phyloP scores from a whole-genome alignment of 2,113 vertebrate genomes.

The Aix galericulata region DNA sequence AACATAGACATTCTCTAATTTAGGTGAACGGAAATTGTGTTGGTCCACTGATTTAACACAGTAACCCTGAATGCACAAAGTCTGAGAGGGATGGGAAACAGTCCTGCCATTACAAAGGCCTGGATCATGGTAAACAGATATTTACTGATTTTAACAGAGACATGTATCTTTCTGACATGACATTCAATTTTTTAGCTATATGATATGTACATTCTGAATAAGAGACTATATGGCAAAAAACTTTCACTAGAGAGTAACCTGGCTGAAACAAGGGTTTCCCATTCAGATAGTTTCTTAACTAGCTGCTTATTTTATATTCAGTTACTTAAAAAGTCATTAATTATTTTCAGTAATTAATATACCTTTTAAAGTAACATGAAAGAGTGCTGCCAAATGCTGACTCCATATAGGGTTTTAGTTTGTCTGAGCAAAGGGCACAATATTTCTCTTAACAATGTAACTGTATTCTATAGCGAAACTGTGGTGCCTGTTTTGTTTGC shows the following conservation, averaged over 20 bases:
- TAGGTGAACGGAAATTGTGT: not conserved
- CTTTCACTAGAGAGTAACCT: not conserved
- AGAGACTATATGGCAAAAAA: accelerated
- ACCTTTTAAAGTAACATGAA: not conserved
- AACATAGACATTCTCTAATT: accelerated
- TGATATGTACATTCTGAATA: not conserved
- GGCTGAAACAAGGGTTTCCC: not conserved
- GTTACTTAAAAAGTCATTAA: not conserved
- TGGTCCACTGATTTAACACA: not conserved
- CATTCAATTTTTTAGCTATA: not conserved
- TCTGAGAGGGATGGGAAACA: not conserved
- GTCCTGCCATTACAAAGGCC: not conserved
- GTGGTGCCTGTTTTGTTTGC: not conserved
- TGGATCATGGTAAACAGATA: not conserved
- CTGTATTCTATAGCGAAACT: not conserved
- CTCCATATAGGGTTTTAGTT: not conserved
- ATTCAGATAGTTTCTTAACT: not conserved
- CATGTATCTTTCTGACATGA: not conserved
- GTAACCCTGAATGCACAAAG: not conserved
- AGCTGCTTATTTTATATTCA: not conserved
- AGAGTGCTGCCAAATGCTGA: not conserved
- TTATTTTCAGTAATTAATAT: not conserved
- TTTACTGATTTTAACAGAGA: not conserved
- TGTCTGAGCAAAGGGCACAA: not conserved
- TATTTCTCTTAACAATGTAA: not conserved